Evolutionary conservation across 2,888 invertebrate genomes (phyloP), one percentile per base, ranked within the genome.

Genomic region (Andrena minutula): DNA sequence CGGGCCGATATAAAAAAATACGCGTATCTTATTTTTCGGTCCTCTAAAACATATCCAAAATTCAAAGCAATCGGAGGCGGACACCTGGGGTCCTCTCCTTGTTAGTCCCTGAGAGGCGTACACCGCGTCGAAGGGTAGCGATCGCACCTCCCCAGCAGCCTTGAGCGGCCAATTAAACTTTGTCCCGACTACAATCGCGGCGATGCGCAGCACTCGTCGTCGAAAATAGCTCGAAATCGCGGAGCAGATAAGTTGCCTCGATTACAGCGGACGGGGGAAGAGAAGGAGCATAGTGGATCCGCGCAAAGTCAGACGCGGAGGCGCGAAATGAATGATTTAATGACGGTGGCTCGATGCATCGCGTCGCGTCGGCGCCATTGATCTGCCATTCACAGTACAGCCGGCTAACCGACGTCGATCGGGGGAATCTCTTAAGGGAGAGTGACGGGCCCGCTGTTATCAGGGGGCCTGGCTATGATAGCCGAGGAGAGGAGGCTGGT

Each of bases 291-390:
- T 2, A n/a, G 16, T 4, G 35, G 26, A 61, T 12, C 56, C 23
- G 32, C 26, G 20, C 6, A 32, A 8, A 35, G 60, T 23, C 12
- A 47, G 56, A 56, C 63, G 41, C 58, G 65, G 51, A 81, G 81
- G 83, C 75, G 83, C 75, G 83, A 86, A 87, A 86, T 74, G 85
- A 81, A 88, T 84, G 86, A 88, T 87, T 88, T 86, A 86, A 75
- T 51, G 75, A 69, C 77, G 81, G 61, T 66, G 65, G 69, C 41
- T 69, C 75, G 86, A 86, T 89, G 82, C 73, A 84, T 87, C 89
- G 80, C 81, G 80, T 84, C 84, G 49, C 49, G 53, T 86, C 86
- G 89, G 88, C 83, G 66, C 84, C 83, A 88, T 88, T 89, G 87
- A 88, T 89, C 85, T 82, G 83, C 79, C 75, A 64, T 47, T 71